Base-by-base conservation (phyloP, 2,113 vertebrate species). In the Macquaria ambigua region DNA sequence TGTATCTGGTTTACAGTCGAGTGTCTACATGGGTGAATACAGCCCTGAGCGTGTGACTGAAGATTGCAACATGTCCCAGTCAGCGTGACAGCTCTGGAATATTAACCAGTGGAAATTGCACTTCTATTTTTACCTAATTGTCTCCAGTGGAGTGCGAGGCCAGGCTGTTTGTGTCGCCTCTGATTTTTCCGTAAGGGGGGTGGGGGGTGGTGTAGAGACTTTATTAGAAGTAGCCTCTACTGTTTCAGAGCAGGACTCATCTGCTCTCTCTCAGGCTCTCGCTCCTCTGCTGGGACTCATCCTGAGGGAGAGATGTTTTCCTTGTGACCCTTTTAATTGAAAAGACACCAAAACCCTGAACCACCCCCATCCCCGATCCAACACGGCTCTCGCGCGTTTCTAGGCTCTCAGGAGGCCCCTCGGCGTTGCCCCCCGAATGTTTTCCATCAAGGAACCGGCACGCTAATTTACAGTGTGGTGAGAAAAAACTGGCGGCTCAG, bases 391-490 rank as follows among this genome's bases (percentile, higher is more conserved):
- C 82, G 87, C 77, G 28, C 64, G 81, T 81, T 88, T 84, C 55
- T 64, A n/a, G 34, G 61, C 62, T 88, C 86, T 83, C 76, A 28
- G 79, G 63, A 82, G 83, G 79, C 87, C 87, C 73, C 76, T 80
- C 52, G 1, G 25, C 61, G 67, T 73, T 73, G 79, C 83, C 83
- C 83, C 78, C 71, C 68, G 23, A 90, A 93, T 94, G 91, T 92
- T 93, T 94, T 90, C 90, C 88, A 94, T 93, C 89, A 92, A 86
- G 88, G 71, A 85, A 75, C 80, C 71, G 10, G 89, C 73, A 70
- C 70, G 78, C 86, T 93, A 89, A 93, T 94, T 94, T 92, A 93
- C 89, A 88, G 85, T 91, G 93, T 63, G 92, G 92, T 85, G 90
- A 91, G 84, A 81, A 87, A 89, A 90, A 92, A 88, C 79, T 89